Percentiles rank a stretch among this genome's conserved stretches.
Conservation (phyloP, 2,888 invertebrate genomes). For the Diploptera punctata region DNA sequence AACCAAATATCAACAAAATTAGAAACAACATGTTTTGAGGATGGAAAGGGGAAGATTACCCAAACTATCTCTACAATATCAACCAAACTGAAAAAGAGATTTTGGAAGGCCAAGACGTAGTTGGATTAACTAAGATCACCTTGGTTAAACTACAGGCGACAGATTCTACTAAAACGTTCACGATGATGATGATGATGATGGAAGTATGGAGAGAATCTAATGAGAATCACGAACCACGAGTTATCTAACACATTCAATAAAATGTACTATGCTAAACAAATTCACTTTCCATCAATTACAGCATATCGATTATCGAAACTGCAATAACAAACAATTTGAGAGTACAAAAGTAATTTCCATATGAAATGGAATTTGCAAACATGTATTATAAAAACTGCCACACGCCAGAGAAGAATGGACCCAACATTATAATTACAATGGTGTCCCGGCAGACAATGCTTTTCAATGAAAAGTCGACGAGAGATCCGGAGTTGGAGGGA, state of each 20-base stretch:
- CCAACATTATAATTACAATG: slow-evolving; percentile 26
- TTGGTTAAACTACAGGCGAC: too few species aligned
- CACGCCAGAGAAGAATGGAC: slow-evolving; percentile 14
- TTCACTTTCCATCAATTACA: neutral
- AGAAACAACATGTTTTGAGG: too few species aligned
- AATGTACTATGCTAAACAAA: neutral
- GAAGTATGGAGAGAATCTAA: too few species aligned
- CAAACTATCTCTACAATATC: too few species aligned
- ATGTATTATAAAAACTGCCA: neutral
- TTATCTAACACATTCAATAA: neutral
- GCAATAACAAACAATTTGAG: slow-evolving; percentile 12
- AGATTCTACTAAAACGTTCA: too few species aligned
- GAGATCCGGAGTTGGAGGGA: neutral
- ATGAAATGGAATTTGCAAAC: slow-evolving; percentile 11
- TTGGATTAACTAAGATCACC: too few species aligned
- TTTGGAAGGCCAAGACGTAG: too few species aligned
- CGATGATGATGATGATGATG: too few species aligned
- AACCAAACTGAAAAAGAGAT: too few species aligned
- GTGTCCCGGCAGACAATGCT: slow-evolving; percentile 22
- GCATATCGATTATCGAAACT: neutral
- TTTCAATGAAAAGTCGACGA: slow-evolving; percentile 17
- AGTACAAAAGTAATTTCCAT: slow-evolving; percentile 24
- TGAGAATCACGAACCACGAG: neutral
- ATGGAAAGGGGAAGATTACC: too few species aligned
- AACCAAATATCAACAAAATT: too few species aligned